These are phyloP conservation scores for Autographa gamma DNA, from an alignment of 2,888 invertebrate genomes.

Conservation along the genomic window DNA sequence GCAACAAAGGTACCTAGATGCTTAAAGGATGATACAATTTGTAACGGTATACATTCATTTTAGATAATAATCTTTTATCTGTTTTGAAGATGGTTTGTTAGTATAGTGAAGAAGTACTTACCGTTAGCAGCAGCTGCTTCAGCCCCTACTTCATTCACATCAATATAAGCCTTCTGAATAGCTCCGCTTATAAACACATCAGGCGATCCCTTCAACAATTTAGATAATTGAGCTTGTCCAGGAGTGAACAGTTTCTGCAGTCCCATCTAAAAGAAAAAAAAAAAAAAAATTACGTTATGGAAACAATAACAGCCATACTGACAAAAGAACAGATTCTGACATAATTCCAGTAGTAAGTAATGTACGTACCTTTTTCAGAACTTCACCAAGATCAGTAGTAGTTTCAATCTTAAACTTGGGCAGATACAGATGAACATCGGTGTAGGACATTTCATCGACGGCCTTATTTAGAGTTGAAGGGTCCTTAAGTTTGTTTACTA, in stretches of 20 bases:
- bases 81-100: slow-evolving; percentile 10
- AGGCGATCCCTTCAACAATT: slow-evolving; percentile 85
- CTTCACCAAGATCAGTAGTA: slow-evolving; percentile 89
- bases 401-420: slow-evolving; percentile 95
- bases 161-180: slow-evolving; percentile 94
- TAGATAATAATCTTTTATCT: slow-evolving; percentile 46
- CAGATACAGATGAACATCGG: slow-evolving; percentile 90
- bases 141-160: slow-evolving; percentile 95
- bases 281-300: background rate
- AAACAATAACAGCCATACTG: background rate
- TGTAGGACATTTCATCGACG: slow-evolving; percentile 70
- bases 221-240: slow-evolving; percentile 89
- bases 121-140: slow-evolving; percentile 95
- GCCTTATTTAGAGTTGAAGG: slow-evolving; percentile 79
- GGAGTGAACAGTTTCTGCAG: slow-evolving; percentile 68
- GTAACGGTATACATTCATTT: slow-evolving; percentile 3
- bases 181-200: slow-evolving; percentile 90
- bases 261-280: slow-evolving; percentile 63
- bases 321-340: too few relatives aligned
- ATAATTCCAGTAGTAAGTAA: background rate
- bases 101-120: slow-evolving; percentile 74
- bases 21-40: background rate
- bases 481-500: slow-evolving; percentile 90
- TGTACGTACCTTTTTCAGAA: slow-evolving; percentile 89
- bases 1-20: background rate